phyloP scores from a whole-genome alignment of 2,888 invertebrate genomes.

The Lymantria dispar region DNA sequence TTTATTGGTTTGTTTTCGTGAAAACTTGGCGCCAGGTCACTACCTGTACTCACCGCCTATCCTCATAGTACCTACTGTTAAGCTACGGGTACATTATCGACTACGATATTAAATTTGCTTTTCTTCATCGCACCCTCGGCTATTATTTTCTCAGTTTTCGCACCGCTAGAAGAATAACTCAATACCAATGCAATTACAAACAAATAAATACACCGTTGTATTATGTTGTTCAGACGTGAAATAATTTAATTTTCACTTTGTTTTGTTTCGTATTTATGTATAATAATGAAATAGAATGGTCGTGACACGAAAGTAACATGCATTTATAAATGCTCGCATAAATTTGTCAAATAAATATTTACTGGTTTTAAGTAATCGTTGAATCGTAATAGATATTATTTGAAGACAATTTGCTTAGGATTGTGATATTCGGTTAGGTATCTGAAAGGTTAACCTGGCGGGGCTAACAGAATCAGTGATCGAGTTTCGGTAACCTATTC shows the following conservation, averaged over 20 bases:
- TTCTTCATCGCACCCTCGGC: constrained; percentile 33
- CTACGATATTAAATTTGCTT: constrained; percentile 44
- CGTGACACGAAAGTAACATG: not conserved
- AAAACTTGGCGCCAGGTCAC: constrained; percentile 53
- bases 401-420: too few species aligned
- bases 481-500: too few species aligned
- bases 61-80: constrained; percentile 31
- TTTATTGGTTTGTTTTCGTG: constrained; percentile 72
- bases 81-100: constrained; percentile 44
- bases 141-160: constrained; percentile 30
- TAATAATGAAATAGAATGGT: not conserved
- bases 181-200: constrained; percentile 30
- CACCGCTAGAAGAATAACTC: constrained; percentile 31
- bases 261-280: constrained; percentile 11
- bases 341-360: not conserved
- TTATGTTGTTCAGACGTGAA: constrained; percentile 32
- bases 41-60: constrained; percentile 38
- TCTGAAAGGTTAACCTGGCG: too few species aligned
- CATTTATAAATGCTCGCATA: not conserved
- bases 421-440: too few species aligned
- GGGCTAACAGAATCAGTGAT: too few species aligned
- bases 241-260: constrained; percentile 25
- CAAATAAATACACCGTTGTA: constrained; percentile 33
- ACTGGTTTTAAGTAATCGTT: too few species aligned
- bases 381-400: too few species aligned